Evolutionary conservation across 2,113 vertebrate genomes (phyloP).

Genomic region (Bagarius yarrelli): DNA sequence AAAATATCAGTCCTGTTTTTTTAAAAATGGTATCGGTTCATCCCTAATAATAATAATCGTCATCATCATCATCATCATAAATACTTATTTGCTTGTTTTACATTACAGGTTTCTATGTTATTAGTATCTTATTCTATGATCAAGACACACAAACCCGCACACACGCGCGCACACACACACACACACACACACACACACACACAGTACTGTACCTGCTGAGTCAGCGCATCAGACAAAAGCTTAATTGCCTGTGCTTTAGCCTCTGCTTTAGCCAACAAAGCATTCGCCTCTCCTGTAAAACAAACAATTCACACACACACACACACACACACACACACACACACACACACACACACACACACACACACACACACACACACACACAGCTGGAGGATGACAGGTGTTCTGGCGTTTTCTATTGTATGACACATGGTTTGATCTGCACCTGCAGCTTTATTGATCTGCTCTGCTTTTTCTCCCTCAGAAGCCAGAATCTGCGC

Average conservation of each 20-base stretch:
- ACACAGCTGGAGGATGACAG: not conserved
- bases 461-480: constrained; percentile 85
- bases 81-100: too few relatives aligned
- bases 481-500: constrained; percentile 93
- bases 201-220: constrained; percentile 73
- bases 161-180: not conserved
- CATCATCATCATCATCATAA: too few relatives aligned
- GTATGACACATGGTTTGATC: not conserved
- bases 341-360: not conserved
- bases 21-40: too few relatives aligned
- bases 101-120: too few relatives aligned
- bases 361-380: not conserved
- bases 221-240: constrained; percentile 81
- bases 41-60: too few relatives aligned
- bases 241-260: constrained; percentile 89
- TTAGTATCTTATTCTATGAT: too few relatives aligned
- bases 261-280: constrained; percentile 84
- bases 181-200: not conserved
- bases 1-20: too few relatives aligned
- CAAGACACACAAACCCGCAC: too few relatives aligned
- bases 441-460: constrained; percentile 89
- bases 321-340: constrained; percentile 12
- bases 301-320: constrained; percentile 16
- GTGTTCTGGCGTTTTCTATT: not conserved
- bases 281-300: constrained; percentile 87